These are phyloP conservation scores for Macrostomum cliftonense DNA, from an alignment of 2,888 invertebrate species.

Conservation along the genomic window DNA sequence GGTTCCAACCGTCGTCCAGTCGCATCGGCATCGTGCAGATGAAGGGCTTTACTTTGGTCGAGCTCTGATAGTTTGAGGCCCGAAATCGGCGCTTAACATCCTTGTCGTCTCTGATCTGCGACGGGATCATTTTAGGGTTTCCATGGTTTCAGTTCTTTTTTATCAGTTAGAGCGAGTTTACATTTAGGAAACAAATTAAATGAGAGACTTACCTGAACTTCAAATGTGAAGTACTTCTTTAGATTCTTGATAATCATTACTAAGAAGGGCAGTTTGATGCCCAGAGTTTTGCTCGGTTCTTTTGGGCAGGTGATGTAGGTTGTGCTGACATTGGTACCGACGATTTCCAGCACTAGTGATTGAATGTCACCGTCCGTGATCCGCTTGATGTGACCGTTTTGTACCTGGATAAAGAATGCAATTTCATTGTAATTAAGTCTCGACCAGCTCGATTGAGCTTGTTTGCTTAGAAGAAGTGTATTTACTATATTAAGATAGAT, in stretches of 20 bases:
- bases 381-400: constrained; percentile 71
- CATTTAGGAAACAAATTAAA: background rate
- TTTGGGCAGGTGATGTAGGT: constrained; percentile 78
- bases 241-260: constrained; percentile 85
- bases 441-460: no score
- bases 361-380: constrained; percentile 73
- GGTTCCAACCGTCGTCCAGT: constrained; percentile 11
- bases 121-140: no score
- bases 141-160: no score
- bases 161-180: no score
- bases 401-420: constrained; percentile 40
- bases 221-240: constrained; percentile 78
- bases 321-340: constrained; percentile 72
- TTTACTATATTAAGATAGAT: no score
- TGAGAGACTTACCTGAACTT: constrained; percentile 58
- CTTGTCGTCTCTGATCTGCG: constrained; percentile 10
- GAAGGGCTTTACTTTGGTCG: constrained; percentile 11
- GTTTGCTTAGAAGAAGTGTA: no score
- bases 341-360: constrained; percentile 63
- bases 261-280: constrained; percentile 72
- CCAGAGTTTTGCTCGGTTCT: constrained; percentile 62
- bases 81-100: constrained; percentile 11
- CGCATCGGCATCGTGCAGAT: constrained; percentile 13
- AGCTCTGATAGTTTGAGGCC: constrained; percentile 12
- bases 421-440: no score